A percentile compares a stretch with the other conserved stretches of the same genome.
phyloP scores from a whole-genome alignment of 2,797 vertebrate species.

The Platalea minor region DNA sequence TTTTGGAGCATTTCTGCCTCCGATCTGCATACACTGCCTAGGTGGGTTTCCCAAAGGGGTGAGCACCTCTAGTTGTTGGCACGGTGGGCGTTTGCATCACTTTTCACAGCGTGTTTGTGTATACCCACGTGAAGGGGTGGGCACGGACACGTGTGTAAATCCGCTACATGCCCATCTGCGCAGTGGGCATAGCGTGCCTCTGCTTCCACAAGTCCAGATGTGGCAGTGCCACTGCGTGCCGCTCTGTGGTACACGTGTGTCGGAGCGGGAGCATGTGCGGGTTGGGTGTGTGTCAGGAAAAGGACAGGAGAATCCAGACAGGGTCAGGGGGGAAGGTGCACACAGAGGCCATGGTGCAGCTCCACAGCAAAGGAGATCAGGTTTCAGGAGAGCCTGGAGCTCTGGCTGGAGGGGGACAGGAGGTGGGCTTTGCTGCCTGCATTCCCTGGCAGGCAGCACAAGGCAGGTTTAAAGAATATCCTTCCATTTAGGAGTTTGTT shows the following conservation, averaged over 20 bases:
- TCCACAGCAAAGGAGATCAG: conserved; percentile 45
- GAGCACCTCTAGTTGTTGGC: not conserved
- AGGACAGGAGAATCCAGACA: conserved; percentile 78
- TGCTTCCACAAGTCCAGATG: not conserved
- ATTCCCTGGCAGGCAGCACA: conserved; percentile 75
- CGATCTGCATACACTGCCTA: rapidly evolving
- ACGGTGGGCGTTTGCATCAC: rapidly evolving
- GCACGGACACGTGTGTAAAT: rapidly evolving
- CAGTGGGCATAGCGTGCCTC: rapidly evolving
- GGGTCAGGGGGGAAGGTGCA: conserved; percentile 91
- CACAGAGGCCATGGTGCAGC: conserved; percentile 74
- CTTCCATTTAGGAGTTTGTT: conserved; percentile 78
- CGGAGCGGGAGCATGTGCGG: not conserved
- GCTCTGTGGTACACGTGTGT: not conserved
- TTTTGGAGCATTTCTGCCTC: not conserved
- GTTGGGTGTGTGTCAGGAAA: conserved; percentile 47
- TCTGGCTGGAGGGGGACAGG: conserved; percentile 63
- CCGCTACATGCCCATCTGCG: rapidly evolving
- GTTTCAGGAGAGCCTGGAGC: conserved; percentile 72
- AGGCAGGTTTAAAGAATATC: conserved; percentile 75
- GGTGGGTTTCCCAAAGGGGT: not conserved
- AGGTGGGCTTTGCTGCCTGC: conserved; percentile 70
- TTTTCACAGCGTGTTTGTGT: no score
- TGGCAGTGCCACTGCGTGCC: not conserved
- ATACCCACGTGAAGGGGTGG: no score